Conservation (phyloP, 2,888 invertebrate genomes). For the Andrena bucephala region DNA sequence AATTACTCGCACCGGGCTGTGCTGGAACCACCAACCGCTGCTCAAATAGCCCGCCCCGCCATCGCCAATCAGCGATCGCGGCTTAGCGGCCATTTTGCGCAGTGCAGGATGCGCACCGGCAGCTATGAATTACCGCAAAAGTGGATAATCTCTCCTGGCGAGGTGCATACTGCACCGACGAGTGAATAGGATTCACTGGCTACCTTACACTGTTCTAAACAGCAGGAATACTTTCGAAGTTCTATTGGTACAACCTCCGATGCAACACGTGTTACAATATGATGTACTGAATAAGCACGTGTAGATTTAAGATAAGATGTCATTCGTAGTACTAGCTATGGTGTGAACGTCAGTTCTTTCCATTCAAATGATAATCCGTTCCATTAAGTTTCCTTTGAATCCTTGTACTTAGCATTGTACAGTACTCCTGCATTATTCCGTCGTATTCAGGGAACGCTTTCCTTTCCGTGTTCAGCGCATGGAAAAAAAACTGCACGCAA, state of each 20-base stretch:
- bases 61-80: constrained; percentile 75
- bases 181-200: neutral
- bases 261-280: neutral
- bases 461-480: constrained; percentile 50
- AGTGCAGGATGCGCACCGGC: constrained; percentile 70
- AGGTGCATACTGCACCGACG: constrained; percentile 48
- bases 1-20: constrained; percentile 78
- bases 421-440: constrained; percentile 38
- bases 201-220: neutral
- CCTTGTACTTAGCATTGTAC: constrained; percentile 11
- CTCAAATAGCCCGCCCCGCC: constrained; percentile 78
- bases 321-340: constrained; percentile 11
- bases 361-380: constrained; percentile 45
- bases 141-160: constrained; percentile 73
- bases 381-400: constrained; percentile 25
- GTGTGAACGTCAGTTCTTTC: neutral
- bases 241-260: neutral
- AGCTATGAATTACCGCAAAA: constrained; percentile 76
- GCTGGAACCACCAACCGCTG: constrained; percentile 79
- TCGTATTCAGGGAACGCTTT: constrained; percentile 51
- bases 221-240: neutral
- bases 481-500: constrained; percentile 58
- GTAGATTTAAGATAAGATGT: constrained; percentile 22
- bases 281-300: neutral
- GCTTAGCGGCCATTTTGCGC: constrained; percentile 78